phyloP scores from a whole-genome alignment of 1,140 invertebrate genomes.

The Heliconius eleuchia region DNA sequence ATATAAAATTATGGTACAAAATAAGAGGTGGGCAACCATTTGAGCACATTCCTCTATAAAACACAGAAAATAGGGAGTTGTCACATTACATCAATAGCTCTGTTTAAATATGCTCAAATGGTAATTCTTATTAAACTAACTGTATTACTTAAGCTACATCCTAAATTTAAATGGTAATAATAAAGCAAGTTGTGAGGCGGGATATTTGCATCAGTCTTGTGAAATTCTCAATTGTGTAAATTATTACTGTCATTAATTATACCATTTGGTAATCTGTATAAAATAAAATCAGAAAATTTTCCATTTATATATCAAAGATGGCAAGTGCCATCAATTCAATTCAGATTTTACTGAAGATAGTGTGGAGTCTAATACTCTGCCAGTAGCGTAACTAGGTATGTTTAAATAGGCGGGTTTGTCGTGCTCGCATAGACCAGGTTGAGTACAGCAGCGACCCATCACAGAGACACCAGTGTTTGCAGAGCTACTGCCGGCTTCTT shows the following conservation, averaged over 20 bases:
- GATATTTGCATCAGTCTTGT: constrained; percentile 82
- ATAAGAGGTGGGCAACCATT: constrained; percentile 60
- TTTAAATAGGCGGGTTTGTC: constrained; percentile 80
- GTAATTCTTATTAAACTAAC: constrained; percentile 54
- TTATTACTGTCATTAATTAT: constrained; percentile 72
- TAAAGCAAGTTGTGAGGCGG: constrained; percentile 81
- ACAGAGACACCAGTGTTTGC: constrained; percentile 39
- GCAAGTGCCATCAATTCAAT: constrained; percentile 69
- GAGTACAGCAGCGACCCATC: constrained; percentile 71
- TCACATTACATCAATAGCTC: constrained; percentile 31
- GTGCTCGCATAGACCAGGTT: constrained; percentile 78
- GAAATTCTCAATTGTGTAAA: constrained; percentile 79
- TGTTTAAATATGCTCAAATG: constrained; percentile 59
- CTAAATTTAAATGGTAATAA: constrained; percentile 79
- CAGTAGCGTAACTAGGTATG: constrained; percentile 75
- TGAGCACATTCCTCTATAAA: constrained; percentile 52
- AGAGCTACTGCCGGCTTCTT: constrained; percentile 58
- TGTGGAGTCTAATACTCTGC: constrained; percentile 73
- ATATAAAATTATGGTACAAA: constrained; percentile 55
- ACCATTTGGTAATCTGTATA: constrained; percentile 77
- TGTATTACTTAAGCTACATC: constrained; percentile 68
- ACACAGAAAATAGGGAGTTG: constrained; percentile 32
- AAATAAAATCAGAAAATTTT: constrained; percentile 61
- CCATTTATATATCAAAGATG: constrained; percentile 36
- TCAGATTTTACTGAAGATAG: constrained; percentile 78